Conservation (phyloP, 2,113 vertebrate species). For the Ammodytes marinus region DNA sequence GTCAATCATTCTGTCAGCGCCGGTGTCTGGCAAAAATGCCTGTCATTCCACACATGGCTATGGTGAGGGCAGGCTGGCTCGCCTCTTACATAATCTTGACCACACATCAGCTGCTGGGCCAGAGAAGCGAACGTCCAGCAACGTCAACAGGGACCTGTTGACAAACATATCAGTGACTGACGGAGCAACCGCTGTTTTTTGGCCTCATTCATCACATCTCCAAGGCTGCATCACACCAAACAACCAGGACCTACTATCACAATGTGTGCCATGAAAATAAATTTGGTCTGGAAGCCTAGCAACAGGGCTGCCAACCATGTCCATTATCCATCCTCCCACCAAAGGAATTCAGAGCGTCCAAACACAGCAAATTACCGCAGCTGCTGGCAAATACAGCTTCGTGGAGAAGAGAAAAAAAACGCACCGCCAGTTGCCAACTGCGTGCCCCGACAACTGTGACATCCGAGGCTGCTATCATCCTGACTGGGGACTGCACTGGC, state of each 20-base stretch:
- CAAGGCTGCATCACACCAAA: slow-evolving; percentile 18
- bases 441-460: slow-evolving; percentile 75
- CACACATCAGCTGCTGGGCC: neutral
- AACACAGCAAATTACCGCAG: slow-evolving; percentile 79
- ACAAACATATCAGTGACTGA: neutral
- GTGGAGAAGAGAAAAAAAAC: slow-evolving; percentile 25
- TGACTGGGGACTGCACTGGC: slow-evolving; percentile 14
- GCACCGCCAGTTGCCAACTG: slow-evolving; percentile 70
- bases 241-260: slow-evolving; percentile 7
- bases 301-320: slow-evolving; percentile 57
- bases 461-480: slow-evolving; percentile 34
- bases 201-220: neutral
- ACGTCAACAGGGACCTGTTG: neutral
- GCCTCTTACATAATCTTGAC: slow-evolving; percentile 33
- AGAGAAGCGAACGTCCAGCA: neutral
- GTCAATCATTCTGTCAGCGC: slow-evolving; percentile 43
- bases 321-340: slow-evolving; percentile 71
- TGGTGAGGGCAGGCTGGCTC: slow-evolving; percentile 5
- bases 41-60: slow-evolving; percentile 36
- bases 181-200: neutral
- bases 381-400: slow-evolving; percentile 69
- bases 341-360: slow-evolving; percentile 72
- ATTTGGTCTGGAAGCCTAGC: slow-evolving; percentile 62
- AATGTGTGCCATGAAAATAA: slow-evolving; percentile 28
- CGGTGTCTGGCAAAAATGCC: slow-evolving; percentile 28